Base-by-base conservation (phyloP, 2,797 vertebrate genomes). In the Taenioides sp. region DNA sequence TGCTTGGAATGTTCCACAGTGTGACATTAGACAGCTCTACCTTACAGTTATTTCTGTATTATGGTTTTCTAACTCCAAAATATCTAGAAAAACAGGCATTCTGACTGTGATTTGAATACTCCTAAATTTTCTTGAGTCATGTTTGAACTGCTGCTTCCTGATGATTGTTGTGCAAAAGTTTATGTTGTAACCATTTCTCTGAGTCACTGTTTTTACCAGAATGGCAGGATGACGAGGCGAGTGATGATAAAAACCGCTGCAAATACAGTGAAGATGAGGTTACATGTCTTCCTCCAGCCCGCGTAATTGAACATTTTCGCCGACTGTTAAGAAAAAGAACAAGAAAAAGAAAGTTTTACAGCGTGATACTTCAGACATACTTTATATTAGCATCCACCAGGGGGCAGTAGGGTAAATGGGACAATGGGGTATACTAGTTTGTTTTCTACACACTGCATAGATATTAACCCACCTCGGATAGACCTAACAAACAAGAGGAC, bases 291-390 rank as follows among this genome's bases (percentile, higher is more conserved):
- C 63, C 94, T 97, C 98, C 97, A 98, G 20, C 96, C 96, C 0
- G 97, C 97, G 0, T 99, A 99, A 93, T 98, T 98, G 74, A 99
- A 98, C 95, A 98, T 99, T 91, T 99, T 99, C 82, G 97, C 98
- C 0, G 96, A 96, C 97, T 94, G 70, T 18, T 0, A 7, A 76
- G 34, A 65, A 23, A 52, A 3, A 69, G 16, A 1, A 50, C 16
- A 65, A 66, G 47, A 66, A 43, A 43, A 43, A 43, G 31, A 69
- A 9, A 77, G 40, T 47, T 59, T 37, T 47, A 23, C 34, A 54
- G 3, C 28, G 20, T 4, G 5, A 80, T 9, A n/a, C 4, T 12
- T 78, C 75, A 31, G 20, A 2, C 7, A 79, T 10, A 25, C 5
- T 12, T 79, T 74, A 28, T 57, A 28, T 14, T 4, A 20, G 0